Evolutionary conservation across 2,888 invertebrate genomes (phyloP).

Genomic region (Diploptera punctata): DNA sequence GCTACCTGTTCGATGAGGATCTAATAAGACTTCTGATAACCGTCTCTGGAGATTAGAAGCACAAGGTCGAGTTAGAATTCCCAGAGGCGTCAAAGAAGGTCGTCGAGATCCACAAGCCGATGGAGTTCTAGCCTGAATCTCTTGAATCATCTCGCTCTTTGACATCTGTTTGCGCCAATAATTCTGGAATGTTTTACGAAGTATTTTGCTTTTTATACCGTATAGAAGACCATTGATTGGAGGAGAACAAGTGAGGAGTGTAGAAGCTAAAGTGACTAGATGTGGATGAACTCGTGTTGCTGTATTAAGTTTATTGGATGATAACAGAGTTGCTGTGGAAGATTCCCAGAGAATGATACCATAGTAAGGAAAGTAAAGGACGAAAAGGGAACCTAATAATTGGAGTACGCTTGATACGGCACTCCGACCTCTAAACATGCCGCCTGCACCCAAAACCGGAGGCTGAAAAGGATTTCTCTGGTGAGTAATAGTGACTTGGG

Average conservation of each 20-base stretch:
- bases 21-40: slow-evolving; percentile 63
- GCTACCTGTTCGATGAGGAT: slow-evolving; percentile 45
- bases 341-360: slow-evolving; percentile 73
- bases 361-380: slow-evolving; percentile 79
- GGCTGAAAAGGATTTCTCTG: slow-evolving; percentile 77
- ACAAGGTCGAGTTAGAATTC: slow-evolving; percentile 53
- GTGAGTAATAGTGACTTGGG: slow-evolving; percentile 83
- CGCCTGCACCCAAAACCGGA: slow-evolving; percentile 40
- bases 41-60: slow-evolving; percentile 56
- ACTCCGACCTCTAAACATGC: slow-evolving; percentile 60
- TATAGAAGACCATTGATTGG: slow-evolving; percentile 79
- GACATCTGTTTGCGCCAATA: slow-evolving; percentile 80
- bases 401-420: slow-evolving; percentile 74
- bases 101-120: slow-evolving; percentile 78
- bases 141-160: slow-evolving; percentile 79
- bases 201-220: slow-evolving; percentile 74
- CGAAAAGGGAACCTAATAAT: slow-evolving; percentile 72
- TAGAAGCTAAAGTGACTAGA: slow-evolving; percentile 66
- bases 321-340: slow-evolving; percentile 45
- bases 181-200: slow-evolving; percentile 75
- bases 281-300: slow-evolving; percentile 55
- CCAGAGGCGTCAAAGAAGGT: slow-evolving; percentile 69
- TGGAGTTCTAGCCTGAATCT: slow-evolving; percentile 81
- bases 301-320: slow-evolving; percentile 33
- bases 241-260: slow-evolving; percentile 73